A percentile compares a stretch with the other conserved stretches of the same genome.
Conservation (phyloP, 2,888 invertebrate genomes). For the Callimorpha dominula region DNA sequence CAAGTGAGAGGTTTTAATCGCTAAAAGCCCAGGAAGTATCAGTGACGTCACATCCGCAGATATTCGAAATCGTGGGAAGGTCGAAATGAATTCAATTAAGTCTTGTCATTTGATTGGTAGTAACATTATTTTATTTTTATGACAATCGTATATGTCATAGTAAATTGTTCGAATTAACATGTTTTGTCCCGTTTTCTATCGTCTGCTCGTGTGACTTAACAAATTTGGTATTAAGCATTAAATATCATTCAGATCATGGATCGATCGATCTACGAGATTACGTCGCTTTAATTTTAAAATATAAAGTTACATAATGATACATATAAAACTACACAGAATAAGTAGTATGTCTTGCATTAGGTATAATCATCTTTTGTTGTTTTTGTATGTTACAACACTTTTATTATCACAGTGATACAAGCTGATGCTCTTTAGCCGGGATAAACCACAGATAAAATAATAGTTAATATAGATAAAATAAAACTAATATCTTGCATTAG, state of each 20-base stretch:
- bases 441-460: too few species aligned
- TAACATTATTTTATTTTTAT: conserved; percentile 33
- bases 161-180: conserved; percentile 20
- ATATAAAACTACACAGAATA: too few species aligned
- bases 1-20: conserved; percentile 28
- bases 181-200: conserved; percentile 8
- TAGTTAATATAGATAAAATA: too few species aligned
- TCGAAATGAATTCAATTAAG: conserved; percentile 34
- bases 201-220: not conserved
- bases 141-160: conserved; percentile 21
- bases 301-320: not conserved
- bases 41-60: conserved; percentile 39
- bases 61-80: conserved; percentile 50
- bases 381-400: not conserved
- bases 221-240: conserved; percentile 4
- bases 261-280: not conserved
- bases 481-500: too few species aligned
- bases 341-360: not conserved
- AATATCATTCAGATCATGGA: conserved; percentile 3
- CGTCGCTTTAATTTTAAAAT: not conserved
- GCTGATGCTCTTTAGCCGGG: not conserved
- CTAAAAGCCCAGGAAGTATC: conserved; percentile 41
- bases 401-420: not conserved
- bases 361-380: not conserved
- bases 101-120: conserved; percentile 22